Conservation (phyloP, 2,888 invertebrate genomes). For the Neoascia interrupta region DNA sequence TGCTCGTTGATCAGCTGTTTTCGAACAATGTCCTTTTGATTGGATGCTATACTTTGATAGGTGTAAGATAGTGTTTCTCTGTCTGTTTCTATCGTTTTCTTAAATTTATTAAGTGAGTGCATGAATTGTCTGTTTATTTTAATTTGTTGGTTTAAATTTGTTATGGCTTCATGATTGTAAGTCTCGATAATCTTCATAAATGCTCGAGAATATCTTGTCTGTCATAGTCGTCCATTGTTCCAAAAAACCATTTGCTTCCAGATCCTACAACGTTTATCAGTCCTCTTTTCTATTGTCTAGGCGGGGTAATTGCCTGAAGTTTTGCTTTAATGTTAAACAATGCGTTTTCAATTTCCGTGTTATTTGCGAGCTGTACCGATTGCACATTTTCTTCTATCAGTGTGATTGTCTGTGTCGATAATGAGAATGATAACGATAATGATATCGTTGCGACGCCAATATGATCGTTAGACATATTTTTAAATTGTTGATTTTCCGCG, state of each 20-base stretch:
- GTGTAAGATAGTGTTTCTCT: conserved; percentile 3
- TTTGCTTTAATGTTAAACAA: not conserved
- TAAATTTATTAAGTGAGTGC: not conserved
- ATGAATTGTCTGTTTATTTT: not conserved
- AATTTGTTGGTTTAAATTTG: too few relatives aligned
- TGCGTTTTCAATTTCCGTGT: not conserved
- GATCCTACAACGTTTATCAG: not conserved
- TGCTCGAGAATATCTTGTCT: not conserved
- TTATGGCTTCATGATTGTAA: not conserved
- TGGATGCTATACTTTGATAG: not conserved
- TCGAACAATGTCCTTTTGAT: not conserved
- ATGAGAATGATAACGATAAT: too few relatives aligned
- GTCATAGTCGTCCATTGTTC: too few relatives aligned
- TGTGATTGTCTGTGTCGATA: too few relatives aligned
- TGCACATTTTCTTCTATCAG: not conserved
- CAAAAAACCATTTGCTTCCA: not conserved
- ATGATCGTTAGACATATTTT: too few relatives aligned
- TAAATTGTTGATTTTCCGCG: too few relatives aligned
- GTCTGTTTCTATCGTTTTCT: conserved; percentile 6
- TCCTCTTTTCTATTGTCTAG: not conserved
- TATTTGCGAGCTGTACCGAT: not conserved
- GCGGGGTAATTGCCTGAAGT: not conserved
- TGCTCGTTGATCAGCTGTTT: conserved; percentile 1
- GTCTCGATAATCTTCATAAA: not conserved
- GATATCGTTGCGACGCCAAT: too few relatives aligned